Conservation (phyloP, 2,113 vertebrate genomes). For the Chlorodrepanis virens region DNA sequence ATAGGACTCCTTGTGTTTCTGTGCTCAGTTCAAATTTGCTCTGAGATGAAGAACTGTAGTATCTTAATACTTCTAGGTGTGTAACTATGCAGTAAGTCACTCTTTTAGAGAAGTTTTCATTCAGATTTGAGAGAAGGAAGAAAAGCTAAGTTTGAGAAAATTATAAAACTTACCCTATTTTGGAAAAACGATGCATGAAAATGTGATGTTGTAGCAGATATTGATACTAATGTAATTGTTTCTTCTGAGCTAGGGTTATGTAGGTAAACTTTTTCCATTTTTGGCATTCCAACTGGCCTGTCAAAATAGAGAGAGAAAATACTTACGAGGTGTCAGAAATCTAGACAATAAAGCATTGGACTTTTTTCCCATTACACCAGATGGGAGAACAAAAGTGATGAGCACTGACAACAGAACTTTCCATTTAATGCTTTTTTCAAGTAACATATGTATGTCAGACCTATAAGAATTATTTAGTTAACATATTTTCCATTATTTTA, state of each 20-base stretch:
- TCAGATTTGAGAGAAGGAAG: not conserved
- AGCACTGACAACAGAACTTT: not conserved
- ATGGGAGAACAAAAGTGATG: not conserved
- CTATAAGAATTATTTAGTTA: not conserved
- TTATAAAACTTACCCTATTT: constrained; percentile 87
- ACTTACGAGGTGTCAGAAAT: not conserved
- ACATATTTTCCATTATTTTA: not conserved
- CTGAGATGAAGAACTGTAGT: not conserved
- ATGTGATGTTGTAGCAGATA: constrained; percentile 98
- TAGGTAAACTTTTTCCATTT: constrained; percentile 99
- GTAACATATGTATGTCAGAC: not conserved
- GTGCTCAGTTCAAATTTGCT: not conserved
- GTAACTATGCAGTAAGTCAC: not conserved
- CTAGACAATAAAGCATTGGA: not conserved
- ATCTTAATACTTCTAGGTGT: not conserved
- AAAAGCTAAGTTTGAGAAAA: not conserved
- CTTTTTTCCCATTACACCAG: not conserved
- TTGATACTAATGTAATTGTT: constrained; percentile 97
- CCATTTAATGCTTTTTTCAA: not conserved
- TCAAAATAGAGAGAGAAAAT: constrained; percentile 28
- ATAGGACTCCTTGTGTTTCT: not conserved
- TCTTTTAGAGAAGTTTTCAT: not conserved
- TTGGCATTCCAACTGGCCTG: constrained; percentile 99
- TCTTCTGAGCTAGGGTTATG: constrained; percentile 99
- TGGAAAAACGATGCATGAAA: constrained; percentile 99